Percentiles rank a stretch among this genome's conserved stretches.
These are phyloP conservation scores for Zonitis immaculata DNA, from an alignment of 2,888 invertebrate genomes.

Conservation along the genomic window DNA sequence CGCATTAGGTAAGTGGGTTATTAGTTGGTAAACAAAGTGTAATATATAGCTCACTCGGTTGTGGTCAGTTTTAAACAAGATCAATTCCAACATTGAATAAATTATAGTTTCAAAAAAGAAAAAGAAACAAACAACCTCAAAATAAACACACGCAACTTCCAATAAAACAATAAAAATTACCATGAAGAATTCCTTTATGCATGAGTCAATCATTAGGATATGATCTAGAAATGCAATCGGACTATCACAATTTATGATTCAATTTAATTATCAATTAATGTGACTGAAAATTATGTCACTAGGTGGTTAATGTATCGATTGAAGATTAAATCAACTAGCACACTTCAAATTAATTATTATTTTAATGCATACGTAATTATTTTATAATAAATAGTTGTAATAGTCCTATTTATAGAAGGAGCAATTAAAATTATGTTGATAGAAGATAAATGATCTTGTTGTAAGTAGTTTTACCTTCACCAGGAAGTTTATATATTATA, in stretches of 20 bases:
- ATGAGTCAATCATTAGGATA: conserved; percentile 1
- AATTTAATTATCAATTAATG: neutral
- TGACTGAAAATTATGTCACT: neutral
- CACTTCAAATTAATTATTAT: neutral
- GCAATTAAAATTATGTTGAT: neutral
- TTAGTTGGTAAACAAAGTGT: conserved; percentile 3
- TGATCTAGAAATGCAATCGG: neutral
- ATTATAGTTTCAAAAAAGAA: neutral
- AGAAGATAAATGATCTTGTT: neutral
- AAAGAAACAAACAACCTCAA: neutral
- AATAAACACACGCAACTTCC: neutral
- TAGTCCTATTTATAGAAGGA: neutral
- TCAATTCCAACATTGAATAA: neutral
- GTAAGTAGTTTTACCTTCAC: conserved; percentile 2
- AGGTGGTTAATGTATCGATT: neutral
- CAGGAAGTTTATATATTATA: too few relatives aligned
- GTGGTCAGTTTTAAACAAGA: conserved; percentile 6
- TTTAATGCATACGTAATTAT: neutral
- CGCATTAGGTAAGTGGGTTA: conserved; percentile 7
- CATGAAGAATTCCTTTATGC: neutral
- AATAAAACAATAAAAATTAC: neutral
- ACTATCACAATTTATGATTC: neutral
- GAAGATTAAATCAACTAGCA: neutral
- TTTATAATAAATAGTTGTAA: neutral
- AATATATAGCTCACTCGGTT: conserved; percentile 1